Percentiles rank a stretch among this genome's conserved stretches.
Evolutionary conservation across 2,888 invertebrate genomes (phyloP).

Genomic region (Stratiomys singularior): DNA sequence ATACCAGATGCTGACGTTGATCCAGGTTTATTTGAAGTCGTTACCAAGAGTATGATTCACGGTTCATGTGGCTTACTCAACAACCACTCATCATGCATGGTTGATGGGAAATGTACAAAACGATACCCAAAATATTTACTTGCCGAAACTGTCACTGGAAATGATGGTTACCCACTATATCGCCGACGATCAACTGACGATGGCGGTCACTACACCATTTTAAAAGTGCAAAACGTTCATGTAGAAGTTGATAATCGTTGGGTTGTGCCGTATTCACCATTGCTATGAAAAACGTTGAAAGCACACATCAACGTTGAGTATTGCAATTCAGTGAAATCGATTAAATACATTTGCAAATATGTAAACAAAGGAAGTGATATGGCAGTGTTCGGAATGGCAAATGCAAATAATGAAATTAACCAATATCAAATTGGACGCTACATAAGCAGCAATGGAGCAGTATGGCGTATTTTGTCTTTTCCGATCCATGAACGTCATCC

Average conservation of each 20-base stretch:
- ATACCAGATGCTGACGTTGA: conserved; percentile 53
- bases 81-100: too few species aligned
- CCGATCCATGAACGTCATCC: conserved; percentile 28
- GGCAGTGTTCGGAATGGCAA: not conserved
- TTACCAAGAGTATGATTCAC: conserved; percentile 57
- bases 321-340: too few species aligned
- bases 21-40: conserved; percentile 50
- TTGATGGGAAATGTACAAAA: conserved; percentile 62
- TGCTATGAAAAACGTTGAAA: too few species aligned
- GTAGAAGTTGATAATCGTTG: too few species aligned
- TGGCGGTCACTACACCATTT: conserved; percentile 5
- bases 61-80: conserved; percentile 56
- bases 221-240: too few species aligned
- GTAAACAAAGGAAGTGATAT: too few species aligned
- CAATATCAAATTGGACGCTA: conserved; percentile 13
- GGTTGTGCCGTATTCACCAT: too few species aligned
- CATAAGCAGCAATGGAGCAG: not conserved
- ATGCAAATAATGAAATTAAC: not conserved
- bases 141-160: conserved; percentile 52
- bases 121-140: conserved; percentile 53
- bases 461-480: too few species aligned
- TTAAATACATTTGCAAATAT: too few species aligned
- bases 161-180: not conserved
- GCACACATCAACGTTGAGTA: too few species aligned
- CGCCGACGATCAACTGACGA: not conserved